Evolutionary conservation across 2,113 vertebrate genomes (phyloP), one percentile per base, ranked within the genome.

Genomic region (Garra rufa): DNA sequence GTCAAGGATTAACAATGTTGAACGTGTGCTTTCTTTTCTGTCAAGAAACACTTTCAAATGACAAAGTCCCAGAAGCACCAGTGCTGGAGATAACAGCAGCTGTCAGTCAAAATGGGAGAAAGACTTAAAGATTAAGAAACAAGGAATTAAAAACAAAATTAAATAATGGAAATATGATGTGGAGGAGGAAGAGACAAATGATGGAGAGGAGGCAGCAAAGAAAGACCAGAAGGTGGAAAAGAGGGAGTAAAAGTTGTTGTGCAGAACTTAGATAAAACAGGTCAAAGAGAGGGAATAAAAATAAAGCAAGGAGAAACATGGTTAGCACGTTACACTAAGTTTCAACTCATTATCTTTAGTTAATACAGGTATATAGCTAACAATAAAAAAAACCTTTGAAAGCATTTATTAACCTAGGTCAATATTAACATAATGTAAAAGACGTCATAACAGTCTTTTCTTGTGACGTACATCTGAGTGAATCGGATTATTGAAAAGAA

Each of bases 1-100:
- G 81, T 48, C 77, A 63, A 46, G 34, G 52, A 70, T 81, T 84
- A 87, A 71, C 67, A 50, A 65, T 28, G 15, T 44, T 76, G 59
- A 84, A 73, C 24, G 73, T 50, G 73, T 70, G 74, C 73, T 78
- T 57, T 21, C 69, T 57, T 57, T 57, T n/a, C 26, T 6, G 74
- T 61, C 38, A 24, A 75, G 15, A 34, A 67, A 61, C 43, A 74
- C 26, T 84, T 52, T 70, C 6, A 84, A 76, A 11, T 17, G 74
- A 73, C 70, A 78, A 73, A 50, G n/a, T 50, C 17, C 15, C 52
- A 28, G 59, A 74, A 46, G 26, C 55, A 8, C 19, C 26, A 77
- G 24, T 44, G 38, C 21, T 77, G 28, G 19, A 38, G 15, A 48
- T 65, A 28, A 76, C 59, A 82, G 34, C 26, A 76, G 15, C 46